Percentiles rank a stretch among this genome's conserved stretches.
These are phyloP conservation scores for Montipora efflorescens DNA, from an alignment of 64 coral and sea anemone species.

Conservation along the genomic window DNA sequence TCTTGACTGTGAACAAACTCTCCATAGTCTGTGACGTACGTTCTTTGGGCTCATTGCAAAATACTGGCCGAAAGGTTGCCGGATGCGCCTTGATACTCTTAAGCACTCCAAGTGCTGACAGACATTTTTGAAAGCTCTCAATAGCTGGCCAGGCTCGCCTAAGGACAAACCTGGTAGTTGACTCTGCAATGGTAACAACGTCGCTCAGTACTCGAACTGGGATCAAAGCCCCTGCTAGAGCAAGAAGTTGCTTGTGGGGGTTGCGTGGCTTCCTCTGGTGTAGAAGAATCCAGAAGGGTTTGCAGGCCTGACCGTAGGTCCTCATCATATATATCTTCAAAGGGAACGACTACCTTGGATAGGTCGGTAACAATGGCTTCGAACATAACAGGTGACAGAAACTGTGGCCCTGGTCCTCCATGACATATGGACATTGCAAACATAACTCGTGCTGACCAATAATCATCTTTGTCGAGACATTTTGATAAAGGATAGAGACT, in stretches of 20 bases:
- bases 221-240: conserved; percentile 43
- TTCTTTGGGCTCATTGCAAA: conserved; percentile 15
- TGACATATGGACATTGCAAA: conserved; percentile 60
- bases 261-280: conserved; percentile 18
- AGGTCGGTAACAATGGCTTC: neutral
- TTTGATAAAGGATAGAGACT: no score
- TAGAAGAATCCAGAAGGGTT: conserved; percentile 20
- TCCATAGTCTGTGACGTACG: conserved; percentile 57
- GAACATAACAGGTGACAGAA: neutral
- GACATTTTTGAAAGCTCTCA: conserved; percentile 56
- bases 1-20: conserved; percentile 8
- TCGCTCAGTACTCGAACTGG: conserved; percentile 20
- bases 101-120: conserved; percentile 48
- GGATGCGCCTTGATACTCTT: conserved; percentile 24
- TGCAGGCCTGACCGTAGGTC: conserved; percentile 9
- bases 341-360: neutral
- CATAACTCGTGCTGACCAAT: neutral
- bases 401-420: neutral
- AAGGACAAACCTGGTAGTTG: conserved; percentile 48
- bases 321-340: conserved; percentile 23
- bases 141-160: conserved; percentile 31
- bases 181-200: conserved; percentile 3
- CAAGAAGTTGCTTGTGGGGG: conserved; percentile 23
- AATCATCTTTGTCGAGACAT: conserved; percentile 5
- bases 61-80: conserved; percentile 32